phyloP scores from a whole-genome alignment of 2,797 vertebrate genomes.

The Pangasius sanitwongsei region DNA sequence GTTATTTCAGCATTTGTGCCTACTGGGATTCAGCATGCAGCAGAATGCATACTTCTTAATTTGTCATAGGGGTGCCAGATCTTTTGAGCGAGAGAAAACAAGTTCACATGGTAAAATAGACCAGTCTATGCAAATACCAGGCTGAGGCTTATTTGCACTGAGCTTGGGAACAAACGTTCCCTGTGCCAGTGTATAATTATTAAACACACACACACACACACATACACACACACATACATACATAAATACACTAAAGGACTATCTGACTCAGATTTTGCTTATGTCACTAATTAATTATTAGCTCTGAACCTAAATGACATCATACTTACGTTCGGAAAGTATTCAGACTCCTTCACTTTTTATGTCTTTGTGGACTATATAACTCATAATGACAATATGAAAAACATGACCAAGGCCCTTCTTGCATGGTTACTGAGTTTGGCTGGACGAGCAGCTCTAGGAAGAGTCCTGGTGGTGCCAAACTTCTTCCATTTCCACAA shows the following conservation, averaged over 20 bases:
- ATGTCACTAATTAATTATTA: neutral
- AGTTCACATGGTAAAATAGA: neutral
- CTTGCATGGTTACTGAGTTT: neutral
- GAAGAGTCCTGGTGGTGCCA: neutral
- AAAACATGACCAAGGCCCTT: neutral
- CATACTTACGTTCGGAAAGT: neutral
- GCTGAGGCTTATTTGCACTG: constrained; percentile 18
- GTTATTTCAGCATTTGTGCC: neutral
- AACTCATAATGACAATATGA: neutral
- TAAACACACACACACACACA: too few species aligned
- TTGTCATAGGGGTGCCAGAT: neutral
- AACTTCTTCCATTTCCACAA: neutral
- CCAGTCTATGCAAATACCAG: constrained; percentile 25
- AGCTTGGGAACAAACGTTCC: neutral
- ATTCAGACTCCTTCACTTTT: neutral
- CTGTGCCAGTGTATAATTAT: neutral
- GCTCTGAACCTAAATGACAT: neutral
- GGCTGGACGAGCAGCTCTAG: neutral
- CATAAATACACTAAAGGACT: neutral
- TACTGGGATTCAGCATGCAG: neutral
- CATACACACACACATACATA: neutral
- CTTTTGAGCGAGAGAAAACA: neutral
- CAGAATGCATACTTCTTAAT: neutral
- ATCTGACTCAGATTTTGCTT: neutral
- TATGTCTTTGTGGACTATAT: neutral